Percentiles rank a stretch among this genome's conserved stretches.
phyloP scores from a whole-genome alignment of 2,113 vertebrate genomes.

The Pterocles burchelli region DNA sequence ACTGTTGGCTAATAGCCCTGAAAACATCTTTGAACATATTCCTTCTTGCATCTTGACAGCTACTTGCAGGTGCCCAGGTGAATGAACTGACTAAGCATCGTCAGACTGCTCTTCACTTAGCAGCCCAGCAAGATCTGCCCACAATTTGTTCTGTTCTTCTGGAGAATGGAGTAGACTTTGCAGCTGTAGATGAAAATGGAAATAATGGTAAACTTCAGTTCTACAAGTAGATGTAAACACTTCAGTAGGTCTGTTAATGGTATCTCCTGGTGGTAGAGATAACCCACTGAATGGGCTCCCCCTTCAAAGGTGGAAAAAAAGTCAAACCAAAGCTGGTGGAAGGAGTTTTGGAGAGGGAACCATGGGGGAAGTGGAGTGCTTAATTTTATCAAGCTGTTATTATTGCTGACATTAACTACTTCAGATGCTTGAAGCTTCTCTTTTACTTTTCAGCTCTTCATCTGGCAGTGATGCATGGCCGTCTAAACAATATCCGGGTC shows the following conservation, averaged over 20 bases:
- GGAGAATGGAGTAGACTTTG: constrained; percentile 93
- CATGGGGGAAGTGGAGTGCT: background rate
- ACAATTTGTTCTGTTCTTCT: constrained; percentile 96
- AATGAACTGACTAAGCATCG: constrained; percentile 97
- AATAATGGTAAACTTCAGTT: constrained; percentile 86
- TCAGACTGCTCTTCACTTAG: constrained; percentile 95
- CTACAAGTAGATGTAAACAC: background rate
- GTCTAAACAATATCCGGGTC: constrained; percentile 91
- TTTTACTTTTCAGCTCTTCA: constrained; percentile 84
- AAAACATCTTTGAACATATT: background rate
- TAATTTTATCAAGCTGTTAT: background rate
- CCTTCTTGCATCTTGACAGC: constrained; percentile 69
- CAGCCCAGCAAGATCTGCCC: constrained; percentile 94
- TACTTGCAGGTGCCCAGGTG: constrained; percentile 95
- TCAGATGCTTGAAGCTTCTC: background rate
- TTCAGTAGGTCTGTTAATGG: background rate
- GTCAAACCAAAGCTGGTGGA: background rate
- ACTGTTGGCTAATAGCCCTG: background rate
- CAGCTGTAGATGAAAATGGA: constrained; percentile 95
- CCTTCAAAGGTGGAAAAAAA: background rate
- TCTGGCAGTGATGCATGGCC: constrained; percentile 95
- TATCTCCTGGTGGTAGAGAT: background rate
- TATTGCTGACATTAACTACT: background rate
- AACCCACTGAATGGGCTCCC: background rate
- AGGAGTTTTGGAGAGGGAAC: background rate